phyloP scores from a whole-genome alignment of 2,797 vertebrate species.

The Clarias platycephalus region DNA sequence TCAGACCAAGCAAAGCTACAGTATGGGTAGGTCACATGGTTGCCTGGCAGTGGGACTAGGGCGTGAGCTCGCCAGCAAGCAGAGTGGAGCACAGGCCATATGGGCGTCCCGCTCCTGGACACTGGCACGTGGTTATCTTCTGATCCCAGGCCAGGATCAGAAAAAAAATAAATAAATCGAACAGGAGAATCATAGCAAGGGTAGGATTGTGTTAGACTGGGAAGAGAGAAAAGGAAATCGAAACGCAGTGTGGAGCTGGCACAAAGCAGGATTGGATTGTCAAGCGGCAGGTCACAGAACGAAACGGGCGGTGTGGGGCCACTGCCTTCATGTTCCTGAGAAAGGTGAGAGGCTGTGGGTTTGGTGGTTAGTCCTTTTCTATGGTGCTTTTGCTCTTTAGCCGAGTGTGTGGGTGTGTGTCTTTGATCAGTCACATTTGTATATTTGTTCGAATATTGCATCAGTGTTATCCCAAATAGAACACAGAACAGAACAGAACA shows the following conservation, averaged over 20 bases:
- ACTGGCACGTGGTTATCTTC: slow-evolving; percentile 49
- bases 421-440: background rate
- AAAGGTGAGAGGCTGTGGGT: slow-evolving; percentile 64
- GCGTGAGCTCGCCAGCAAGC: slow-evolving; percentile 53
- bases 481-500: background rate
- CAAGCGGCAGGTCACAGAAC: slow-evolving; percentile 20
- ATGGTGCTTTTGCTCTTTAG: background rate
- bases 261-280: background rate
- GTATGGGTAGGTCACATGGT: slow-evolving; percentile 65
- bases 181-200: slow-evolving; percentile 30
- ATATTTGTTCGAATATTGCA: background rate
- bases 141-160: slow-evolving; percentile 53
- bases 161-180: slow-evolving; percentile 16
- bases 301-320: background rate
- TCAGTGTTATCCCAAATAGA: background rate
- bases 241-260: slow-evolving; percentile 17
- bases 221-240: slow-evolving; percentile 17
- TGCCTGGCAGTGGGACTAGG: slow-evolving; percentile 60
- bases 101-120: slow-evolving; percentile 59
- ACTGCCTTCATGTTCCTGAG: slow-evolving; percentile 60
- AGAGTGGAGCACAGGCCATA: slow-evolving; percentile 60
- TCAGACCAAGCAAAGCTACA: slow-evolving; percentile 55
- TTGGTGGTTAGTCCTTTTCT: background rate
- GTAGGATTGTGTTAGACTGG: slow-evolving; percentile 17
- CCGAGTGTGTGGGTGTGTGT: slow-evolving; percentile 29